Percentiles rank a stretch among this genome's conserved stretches.
phyloP scores from a whole-genome alignment of 2,797 vertebrate genomes.

The Linurgus olivaceus region DNA sequence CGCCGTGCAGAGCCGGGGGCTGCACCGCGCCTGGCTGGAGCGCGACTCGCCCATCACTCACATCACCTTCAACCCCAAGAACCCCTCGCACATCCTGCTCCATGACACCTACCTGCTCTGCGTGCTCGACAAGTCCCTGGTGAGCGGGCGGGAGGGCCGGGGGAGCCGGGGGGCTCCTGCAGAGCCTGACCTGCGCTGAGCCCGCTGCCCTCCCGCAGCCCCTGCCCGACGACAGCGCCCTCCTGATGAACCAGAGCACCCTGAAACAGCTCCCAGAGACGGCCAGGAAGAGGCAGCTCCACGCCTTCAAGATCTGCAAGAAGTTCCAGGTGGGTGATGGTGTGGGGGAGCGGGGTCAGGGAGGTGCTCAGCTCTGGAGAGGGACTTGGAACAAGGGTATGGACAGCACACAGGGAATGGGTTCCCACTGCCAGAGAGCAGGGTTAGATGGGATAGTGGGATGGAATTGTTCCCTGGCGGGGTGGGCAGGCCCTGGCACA shows the following conservation, averaged over 20 bases:
- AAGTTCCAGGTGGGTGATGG: slow-evolving; percentile 83
- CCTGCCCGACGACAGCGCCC: slow-evolving; percentile 77
- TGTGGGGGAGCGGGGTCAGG: rapidly evolving
- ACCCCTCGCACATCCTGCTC: slow-evolving; percentile 83
- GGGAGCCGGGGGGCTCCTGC: rapidly evolving
- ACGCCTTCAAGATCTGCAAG: slow-evolving; percentile 94
- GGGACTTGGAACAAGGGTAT: rapidly evolving
- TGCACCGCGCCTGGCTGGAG: slow-evolving; percentile 85
- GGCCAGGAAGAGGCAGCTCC: slow-evolving; percentile 73
- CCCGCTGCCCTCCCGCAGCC: slow-evolving; percentile 74
- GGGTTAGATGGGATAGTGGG: background rate
- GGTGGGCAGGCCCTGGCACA: background rate
- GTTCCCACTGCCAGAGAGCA: background rate
- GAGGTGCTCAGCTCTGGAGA: rapidly evolving
- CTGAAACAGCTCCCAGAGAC: slow-evolving; percentile 80
- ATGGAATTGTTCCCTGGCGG: background rate
- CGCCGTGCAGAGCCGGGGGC: slow-evolving; percentile 80
- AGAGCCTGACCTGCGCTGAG: rapidly evolving
- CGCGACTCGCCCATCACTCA: slow-evolving; percentile 87
- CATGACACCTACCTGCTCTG: slow-evolving; percentile 92
- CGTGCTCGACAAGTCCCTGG: slow-evolving; percentile 90
- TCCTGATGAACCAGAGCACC: slow-evolving; percentile 83
- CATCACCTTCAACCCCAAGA: slow-evolving; percentile 83
- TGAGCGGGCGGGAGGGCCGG: slow-evolving; percentile 29
- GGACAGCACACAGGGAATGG: background rate